A percentile compares a stretch with the other conserved stretches of the same genome.
Evolutionary conservation across 2,888 invertebrate species (phyloP).

Genomic region (Carcina quercana): DNA sequence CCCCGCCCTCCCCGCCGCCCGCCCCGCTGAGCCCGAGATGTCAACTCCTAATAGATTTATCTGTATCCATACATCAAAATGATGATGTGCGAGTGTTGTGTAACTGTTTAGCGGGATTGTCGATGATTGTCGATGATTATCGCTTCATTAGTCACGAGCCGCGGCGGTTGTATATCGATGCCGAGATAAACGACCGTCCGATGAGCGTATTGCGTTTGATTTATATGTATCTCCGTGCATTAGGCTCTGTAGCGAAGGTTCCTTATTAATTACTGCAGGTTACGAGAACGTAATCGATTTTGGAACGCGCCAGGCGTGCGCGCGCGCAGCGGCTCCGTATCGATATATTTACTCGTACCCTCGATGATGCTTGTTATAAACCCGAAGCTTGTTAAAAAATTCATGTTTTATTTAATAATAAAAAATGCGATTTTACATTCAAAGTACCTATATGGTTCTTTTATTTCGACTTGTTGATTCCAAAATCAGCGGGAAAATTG

Average conservation of each 20-base stretch:
- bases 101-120: conserved; percentile 24
- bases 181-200: conserved; percentile 27
- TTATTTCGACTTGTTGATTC: too few relatives aligned
- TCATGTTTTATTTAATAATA: too few relatives aligned
- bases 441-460: too few relatives aligned
- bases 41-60: conserved; percentile 66
- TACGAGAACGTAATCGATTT: neutral
- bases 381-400: too few relatives aligned
- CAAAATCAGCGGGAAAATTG: too few relatives aligned
- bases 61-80: conserved; percentile 44
- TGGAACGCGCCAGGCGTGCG: too few relatives aligned
- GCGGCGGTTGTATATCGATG: conserved; percentile 31
- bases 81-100: conserved; percentile 40
- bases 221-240: too few relatives aligned
- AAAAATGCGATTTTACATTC: too few relatives aligned
- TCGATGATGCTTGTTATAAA: too few relatives aligned
- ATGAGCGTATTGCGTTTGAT: conserved; percentile 24
- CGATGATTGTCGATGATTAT: conserved; percentile 37
- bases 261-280: neutral
- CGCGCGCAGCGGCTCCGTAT: too few relatives aligned
- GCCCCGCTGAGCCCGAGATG: conserved; percentile 38
- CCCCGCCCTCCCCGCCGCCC: conserved; percentile 17
- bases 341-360: too few relatives aligned
- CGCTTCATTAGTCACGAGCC: conserved; percentile 47
- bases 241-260: too few relatives aligned